Evolutionary conservation across 2,797 vertebrate genomes (phyloP).

Genomic region (Cuniculus paca): DNA sequence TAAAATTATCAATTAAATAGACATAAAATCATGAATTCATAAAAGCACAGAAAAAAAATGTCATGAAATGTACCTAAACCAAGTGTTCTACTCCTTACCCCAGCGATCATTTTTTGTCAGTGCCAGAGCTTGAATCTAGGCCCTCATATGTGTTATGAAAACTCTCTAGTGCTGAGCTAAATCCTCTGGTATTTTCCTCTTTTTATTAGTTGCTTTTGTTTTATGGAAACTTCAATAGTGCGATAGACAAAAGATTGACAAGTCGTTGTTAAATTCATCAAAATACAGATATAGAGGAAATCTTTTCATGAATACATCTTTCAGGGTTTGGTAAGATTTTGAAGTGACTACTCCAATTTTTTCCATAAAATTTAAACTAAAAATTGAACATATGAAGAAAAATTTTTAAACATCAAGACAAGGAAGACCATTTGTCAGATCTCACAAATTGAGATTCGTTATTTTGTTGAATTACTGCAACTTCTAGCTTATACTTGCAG

Average conservation of each 20-base stretch:
- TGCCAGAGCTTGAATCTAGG: not conserved
- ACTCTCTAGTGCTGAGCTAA: not conserved
- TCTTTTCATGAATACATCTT: not conserved
- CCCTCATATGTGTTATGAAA: not conserved
- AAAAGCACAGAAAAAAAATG: not conserved
- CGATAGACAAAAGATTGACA: not conserved
- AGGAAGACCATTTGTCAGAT: not conserved
- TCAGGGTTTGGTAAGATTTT: not conserved
- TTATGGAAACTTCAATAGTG: not conserved
- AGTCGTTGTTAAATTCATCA: not conserved
- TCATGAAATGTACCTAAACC: not conserved
- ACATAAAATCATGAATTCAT: not conserved
- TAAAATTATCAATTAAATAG: not conserved
- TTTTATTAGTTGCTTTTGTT: not conserved
- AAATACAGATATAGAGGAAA: not conserved
- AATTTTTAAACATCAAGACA: not conserved
- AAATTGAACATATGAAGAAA: not conserved
- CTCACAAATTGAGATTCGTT: not conserved
- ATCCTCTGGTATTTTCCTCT: not conserved
- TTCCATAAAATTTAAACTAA: not conserved
- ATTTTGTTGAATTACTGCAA: not conserved
- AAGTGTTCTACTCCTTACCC: not conserved
- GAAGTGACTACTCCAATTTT: not conserved
- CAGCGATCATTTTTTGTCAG: not conserved
- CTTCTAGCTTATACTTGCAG: not conserved